Base-by-base conservation (phyloP, 2,888 invertebrate species). In the Rotaria macrura region DNA sequence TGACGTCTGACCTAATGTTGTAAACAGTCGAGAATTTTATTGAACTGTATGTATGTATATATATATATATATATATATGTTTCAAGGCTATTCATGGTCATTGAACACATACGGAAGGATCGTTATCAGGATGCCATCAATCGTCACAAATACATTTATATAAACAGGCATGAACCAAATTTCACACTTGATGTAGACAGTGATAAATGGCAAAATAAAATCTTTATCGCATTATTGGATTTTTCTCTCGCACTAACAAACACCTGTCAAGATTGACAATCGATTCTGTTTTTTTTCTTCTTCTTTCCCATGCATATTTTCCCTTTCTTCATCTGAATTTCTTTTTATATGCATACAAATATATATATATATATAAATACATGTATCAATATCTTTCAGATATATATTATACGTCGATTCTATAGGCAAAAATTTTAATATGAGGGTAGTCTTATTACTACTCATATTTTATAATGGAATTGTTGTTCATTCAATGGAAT, bases 81-180 rank as follows among this genome's bases (percentile, higher is more conserved):
- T 65, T 65, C 65, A 65, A 65, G 65, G 65, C 65, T 65, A 34
- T 65, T 65, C 65, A 65, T 65, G 65, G 34, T 65, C 65, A 65
- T 65, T 65, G 34, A 65, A 65, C 65, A 65, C 65, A 65, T 65
- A 65, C 65, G 65, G 65, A 65, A 65, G 65, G 65, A 65, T 65
- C 65, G 65, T 65, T 65, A 65, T 65, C 65, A 65, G 65, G 65
- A 65, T 65, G 65, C 65, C 65, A 65, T 65, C 65, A 65, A 65
- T 65, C 65, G 65, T 65, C 65, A 65, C 65, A 65, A 65, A 65
- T 65, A 34, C 38, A 34, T 65, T 65, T 65, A 65, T 65, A 65
- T 65, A 65, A 65, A 65, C 65, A 65, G 34, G 65, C 65, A 65
- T 65, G 65, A 65, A 65, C 65, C 34, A 65, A 65, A 65, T 65